Base-by-base conservation (phyloP, 1,140 invertebrate genomes). In the Zeugodacus cucurbitae region DNA sequence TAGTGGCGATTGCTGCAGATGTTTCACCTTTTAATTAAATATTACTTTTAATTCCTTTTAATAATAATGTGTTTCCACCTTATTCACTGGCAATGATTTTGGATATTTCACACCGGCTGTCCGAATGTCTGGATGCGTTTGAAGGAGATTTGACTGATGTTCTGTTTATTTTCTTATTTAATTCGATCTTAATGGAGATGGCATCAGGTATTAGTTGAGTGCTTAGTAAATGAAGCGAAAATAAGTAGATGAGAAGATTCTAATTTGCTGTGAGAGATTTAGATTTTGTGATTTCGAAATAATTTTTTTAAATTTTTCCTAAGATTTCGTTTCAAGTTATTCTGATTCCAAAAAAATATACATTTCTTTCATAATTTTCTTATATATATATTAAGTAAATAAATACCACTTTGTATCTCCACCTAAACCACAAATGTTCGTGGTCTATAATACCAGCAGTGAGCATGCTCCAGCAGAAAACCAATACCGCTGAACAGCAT, bases 381-480 rank as follows among this genome's bases (percentile, higher is more conserved):
- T n/a, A n/a, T n/a, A n/a, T n/a, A n/a, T n/a, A n/a, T n/a, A n/a
- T n/a, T n/a, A n/a, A n/a, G n/a, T n/a, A 48, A 54, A 54, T 4
- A 20, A 48, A 17, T 17, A 48, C 1, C 11, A 1, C 11, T 70
- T 70, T 10, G 34, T 70, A 34, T 26, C 4, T 8, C n/a, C 48
- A 10, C 2, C 7, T 48, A 82, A 26, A 48, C n/a, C 22, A 48
- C 44, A 82, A 82, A 14, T 7, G 26, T n/a, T 26, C n/a, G 17
- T 2, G 74, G 17, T 6, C 67, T 70, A 22, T 22, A 14, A 44
- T 22, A 41, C 74, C 57, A 74, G 29, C 62, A 86, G 87, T 89
- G 74, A 3, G 54, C 82, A 14, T 89, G 88, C 59, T 92, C 91
- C 10, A 90, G 3, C 11, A 74, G 1, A 59, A 92, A 92, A 8